phyloP scores from a whole-genome alignment of 2,797 vertebrate species.

The Microcaecilia unicolor region DNA sequence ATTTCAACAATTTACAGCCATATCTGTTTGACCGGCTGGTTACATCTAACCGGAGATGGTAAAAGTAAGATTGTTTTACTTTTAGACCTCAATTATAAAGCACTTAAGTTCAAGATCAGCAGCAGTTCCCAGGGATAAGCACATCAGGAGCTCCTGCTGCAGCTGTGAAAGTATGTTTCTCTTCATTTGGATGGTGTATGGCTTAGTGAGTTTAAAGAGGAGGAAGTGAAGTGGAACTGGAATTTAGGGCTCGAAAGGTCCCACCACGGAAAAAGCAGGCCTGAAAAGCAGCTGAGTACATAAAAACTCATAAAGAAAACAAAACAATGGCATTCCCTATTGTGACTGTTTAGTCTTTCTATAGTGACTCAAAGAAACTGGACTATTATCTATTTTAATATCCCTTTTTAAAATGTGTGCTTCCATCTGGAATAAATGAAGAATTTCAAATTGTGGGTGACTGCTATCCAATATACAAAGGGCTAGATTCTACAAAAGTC shows the following conservation, averaged over 20 bases:
- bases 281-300: conserved; percentile 82
- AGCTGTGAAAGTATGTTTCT: conserved; percentile 55
- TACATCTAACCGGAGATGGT: too few species aligned
- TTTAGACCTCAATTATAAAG: conserved; percentile 12
- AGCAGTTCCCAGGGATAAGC: conserved; percentile 10
- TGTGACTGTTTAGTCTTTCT: conserved; percentile 90
- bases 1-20: too few species aligned
- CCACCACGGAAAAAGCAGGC: conserved; percentile 48
- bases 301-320: conserved; percentile 78
- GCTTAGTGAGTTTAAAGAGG: conserved; percentile 57
- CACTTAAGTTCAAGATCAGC: conserved; percentile 31
- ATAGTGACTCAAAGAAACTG: conserved; percentile 55
- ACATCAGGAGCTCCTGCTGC: conserved; percentile 28
- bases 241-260: conserved; percentile 53
- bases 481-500: background rate
- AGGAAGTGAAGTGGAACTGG: conserved; percentile 67
- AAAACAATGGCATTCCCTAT: conserved; percentile 87
- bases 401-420: conserved; percentile 72
- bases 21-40: too few species aligned
- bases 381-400: conserved; percentile 79
- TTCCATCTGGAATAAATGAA: conserved; percentile 56
- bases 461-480: background rate
- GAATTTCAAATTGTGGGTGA: conserved; percentile 18
- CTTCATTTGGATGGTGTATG: conserved; percentile 62
- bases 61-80: too few species aligned